Conservation (phyloP, 2,797 vertebrate genomes). For the Dicrostonyx torquatus region DNA sequence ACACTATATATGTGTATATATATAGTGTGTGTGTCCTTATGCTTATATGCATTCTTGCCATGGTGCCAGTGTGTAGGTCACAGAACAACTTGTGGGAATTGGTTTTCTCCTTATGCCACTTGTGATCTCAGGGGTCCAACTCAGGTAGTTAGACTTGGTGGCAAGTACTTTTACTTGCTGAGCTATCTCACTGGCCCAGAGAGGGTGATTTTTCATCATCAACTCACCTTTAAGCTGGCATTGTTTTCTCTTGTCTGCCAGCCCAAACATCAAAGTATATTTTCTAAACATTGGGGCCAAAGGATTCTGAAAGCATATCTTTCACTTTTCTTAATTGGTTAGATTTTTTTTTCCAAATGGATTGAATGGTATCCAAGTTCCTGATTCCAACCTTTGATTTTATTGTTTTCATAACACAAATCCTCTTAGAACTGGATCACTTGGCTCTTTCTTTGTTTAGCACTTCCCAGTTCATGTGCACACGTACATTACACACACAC, state of each 20-base stretch:
- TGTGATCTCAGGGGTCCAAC: neutral
- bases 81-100: neutral
- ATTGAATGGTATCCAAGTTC: conserved; percentile 8
- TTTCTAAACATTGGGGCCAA: neutral
- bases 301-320: conserved; percentile 51
- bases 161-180: neutral
- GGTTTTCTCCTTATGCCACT: neutral
- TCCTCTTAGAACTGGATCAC: neutral
- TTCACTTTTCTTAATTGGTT: neutral
- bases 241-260: conserved; percentile 36
- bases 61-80: neutral
- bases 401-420: neutral
- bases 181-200: neutral
- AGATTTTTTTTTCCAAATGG: neutral
- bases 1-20: neutral
- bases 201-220: neutral
- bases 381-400: neutral
- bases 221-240: neutral
- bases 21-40: neutral
- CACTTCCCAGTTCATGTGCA: neutral
- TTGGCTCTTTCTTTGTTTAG: neutral
- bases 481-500: neutral
- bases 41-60: neutral
- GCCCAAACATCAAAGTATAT: neutral
- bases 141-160: neutral